Percentiles rank a stretch among this genome's conserved stretches.
These are phyloP conservation scores for Exaiptasia diaphana DNA, from an alignment of 64 coral and sea anemone species.

Conservation along the genomic window DNA sequence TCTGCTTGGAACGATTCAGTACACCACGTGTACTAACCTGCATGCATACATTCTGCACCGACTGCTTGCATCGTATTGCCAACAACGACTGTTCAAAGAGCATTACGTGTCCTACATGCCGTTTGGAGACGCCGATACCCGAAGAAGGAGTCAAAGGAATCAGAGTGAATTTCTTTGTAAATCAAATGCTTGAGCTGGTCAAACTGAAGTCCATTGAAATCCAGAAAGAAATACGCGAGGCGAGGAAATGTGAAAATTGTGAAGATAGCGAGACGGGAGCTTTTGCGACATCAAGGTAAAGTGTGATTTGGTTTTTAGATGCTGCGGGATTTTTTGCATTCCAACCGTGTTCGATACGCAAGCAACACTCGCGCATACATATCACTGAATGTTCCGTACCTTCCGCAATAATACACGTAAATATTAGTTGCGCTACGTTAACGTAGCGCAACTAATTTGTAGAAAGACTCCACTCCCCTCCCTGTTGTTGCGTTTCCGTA, in stretches of 20 bases:
- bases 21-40: conserved; percentile 75
- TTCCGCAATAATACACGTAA: no score
- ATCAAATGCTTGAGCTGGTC: conserved; percentile 92
- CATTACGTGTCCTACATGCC: conserved; percentile 85
- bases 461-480: no score
- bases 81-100: conserved; percentile 61
- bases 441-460: no score
- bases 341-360: no score
- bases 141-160: conserved; percentile 64
- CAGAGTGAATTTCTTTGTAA: conserved; percentile 83
- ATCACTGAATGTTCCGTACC: no score
- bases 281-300: conserved; percentile 74
- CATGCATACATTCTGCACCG: conserved; percentile 85
- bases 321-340: no score
- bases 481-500: no score
- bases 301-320: no score
- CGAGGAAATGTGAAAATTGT: conserved; percentile 68
- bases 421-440: no score
- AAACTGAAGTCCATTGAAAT: conserved; percentile 74
- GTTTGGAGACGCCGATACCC: conserved; percentile 56
- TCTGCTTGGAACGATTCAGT: conserved; percentile 77
- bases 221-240: conserved; percentile 65
- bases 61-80: conserved; percentile 77
- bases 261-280: conserved; percentile 60
- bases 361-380: no score